phyloP scores from a whole-genome alignment of 2,888 invertebrate genomes.

The Helobdella robusta region DNA sequence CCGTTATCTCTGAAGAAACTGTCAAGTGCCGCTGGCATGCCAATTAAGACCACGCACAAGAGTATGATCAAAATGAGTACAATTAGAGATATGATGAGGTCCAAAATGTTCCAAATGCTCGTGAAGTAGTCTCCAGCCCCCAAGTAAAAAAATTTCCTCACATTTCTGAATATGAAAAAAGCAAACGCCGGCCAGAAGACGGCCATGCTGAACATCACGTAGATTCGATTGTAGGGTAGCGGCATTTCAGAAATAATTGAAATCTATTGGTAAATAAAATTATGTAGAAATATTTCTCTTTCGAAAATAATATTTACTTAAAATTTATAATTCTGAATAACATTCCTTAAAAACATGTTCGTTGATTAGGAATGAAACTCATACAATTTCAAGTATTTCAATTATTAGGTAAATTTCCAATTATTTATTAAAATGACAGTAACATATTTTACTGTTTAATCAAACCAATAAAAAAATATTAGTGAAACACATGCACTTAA shows the following conservation, averaged over 20 bases:
- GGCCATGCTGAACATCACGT: not conserved
- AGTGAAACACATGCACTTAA: too few relatives aligned
- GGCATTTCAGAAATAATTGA: not conserved
- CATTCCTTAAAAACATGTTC: too few relatives aligned
- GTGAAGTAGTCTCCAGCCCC: conserved; percentile 22
- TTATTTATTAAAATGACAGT: too few relatives aligned
- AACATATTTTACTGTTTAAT: too few relatives aligned
- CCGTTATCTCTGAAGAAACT: conserved; percentile 12
- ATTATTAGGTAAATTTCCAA: too few relatives aligned
- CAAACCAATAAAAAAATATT: too few relatives aligned
- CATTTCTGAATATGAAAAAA: conserved; percentile 12
- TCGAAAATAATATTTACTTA: too few relatives aligned
- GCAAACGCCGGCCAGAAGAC: conserved; percentile 18
- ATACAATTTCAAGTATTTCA: too few relatives aligned
- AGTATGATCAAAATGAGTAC: conserved; percentile 16
- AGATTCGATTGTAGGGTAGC: not conserved
- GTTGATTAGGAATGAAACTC: too few relatives aligned
- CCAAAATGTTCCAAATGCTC: conserved; percentile 20
- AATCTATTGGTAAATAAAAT: too few relatives aligned
- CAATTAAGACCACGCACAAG: conserved; percentile 4
- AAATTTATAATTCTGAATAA: too few relatives aligned
- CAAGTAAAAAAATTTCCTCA: conserved; percentile 15
- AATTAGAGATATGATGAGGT: conserved; percentile 1
- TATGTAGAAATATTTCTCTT: too few relatives aligned
- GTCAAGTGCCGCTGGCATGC: conserved; percentile 4